These are phyloP conservation scores for Vanacampus margaritifer DNA, from an alignment of 2,113 vertebrate genomes.

Conservation along the genomic window DNA sequence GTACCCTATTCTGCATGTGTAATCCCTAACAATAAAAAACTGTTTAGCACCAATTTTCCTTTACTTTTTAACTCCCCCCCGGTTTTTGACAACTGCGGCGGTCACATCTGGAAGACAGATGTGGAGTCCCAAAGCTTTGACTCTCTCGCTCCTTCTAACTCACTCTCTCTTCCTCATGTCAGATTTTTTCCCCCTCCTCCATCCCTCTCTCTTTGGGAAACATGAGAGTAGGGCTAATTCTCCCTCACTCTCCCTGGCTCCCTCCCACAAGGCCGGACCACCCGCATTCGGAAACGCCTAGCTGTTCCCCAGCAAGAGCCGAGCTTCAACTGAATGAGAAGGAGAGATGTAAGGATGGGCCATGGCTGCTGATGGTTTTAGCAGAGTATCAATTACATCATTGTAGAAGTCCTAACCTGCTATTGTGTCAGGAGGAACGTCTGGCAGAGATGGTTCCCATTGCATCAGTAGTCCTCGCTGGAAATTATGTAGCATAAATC, in stretches of 20 bases:
- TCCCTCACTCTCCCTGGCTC: constrained; percentile 45
- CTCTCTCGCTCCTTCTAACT: constrained; percentile 47
- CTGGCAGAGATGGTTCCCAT: constrained; percentile 22
- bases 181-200: constrained; percentile 13
- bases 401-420: constrained; percentile 63
- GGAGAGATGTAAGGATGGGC: constrained; percentile 61
- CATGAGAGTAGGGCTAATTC: constrained; percentile 68
- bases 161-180: constrained; percentile 46
- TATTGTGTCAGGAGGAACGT: constrained; percentile 46
- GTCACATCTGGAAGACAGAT: constrained; percentile 80
- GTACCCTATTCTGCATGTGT: constrained; percentile 54
- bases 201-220: constrained; percentile 56
- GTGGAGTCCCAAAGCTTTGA: constrained; percentile 60
- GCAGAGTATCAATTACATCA: constrained; percentile 73
- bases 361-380: constrained; percentile 71
- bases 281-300: constrained; percentile 77
- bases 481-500: constrained; percentile 13
- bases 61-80: constrained; percentile 63
- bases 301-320: constrained; percentile 63
- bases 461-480: constrained; percentile 3
- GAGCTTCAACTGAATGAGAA: constrained; percentile 36
- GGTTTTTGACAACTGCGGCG: constrained; percentile 69
- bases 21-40: constrained; percentile 76
- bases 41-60: constrained; percentile 77
- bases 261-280: constrained; percentile 67